Base-by-base conservation (phyloP, 2,888 invertebrate species). In the Cephus pygmeus region DNA sequence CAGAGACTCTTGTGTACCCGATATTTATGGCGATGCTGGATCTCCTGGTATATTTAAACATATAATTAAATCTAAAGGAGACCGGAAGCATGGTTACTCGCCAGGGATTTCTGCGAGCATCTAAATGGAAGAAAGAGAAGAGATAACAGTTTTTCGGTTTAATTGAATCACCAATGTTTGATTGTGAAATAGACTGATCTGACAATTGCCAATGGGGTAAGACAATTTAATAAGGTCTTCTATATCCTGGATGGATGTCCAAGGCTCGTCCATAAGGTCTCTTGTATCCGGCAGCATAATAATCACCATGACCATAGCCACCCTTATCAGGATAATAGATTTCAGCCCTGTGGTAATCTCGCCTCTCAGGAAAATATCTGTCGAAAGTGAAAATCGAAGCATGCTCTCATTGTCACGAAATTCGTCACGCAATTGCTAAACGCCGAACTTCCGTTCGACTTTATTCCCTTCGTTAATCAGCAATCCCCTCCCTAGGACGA, bases 11-110 rank as follows among this genome's bases (percentile, higher is more conserved):
- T 33, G 80, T 82, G 12, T 90, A 90, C 79, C 85, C 87, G 23
- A 68, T 88, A 73, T 86, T 89, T 76, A 85, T 89, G 83, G 77
- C 82, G 12, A 77, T 81, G 3, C 76, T 90, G 81, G 90, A 90
- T 76, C 77, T 88, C 33, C 73, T 89, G 77, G 86, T 88, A 73
- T 88, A 88, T 76, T 77, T 84, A 40, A 85, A 85, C 83, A 80
- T 88, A 75, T 83, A 83, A 76, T 85, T 71, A 83, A 76, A 69
- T 15, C 34, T 34, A 34, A 71, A 30, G 71, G 34, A 71, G 31
- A 71, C 23, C 34, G 71, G 11, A 30, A 56, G 23, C 56, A 56
- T 56, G 56, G 23, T 56, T 56, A 56, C 56, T 56, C 56, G 56
- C 23, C 23, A 56, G 23, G 56, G 0, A 56, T 56, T 56, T 23